These are phyloP conservation scores for Channa striata DNA, from an alignment of 2,797 vertebrate genomes.

Conservation along the genomic window DNA sequence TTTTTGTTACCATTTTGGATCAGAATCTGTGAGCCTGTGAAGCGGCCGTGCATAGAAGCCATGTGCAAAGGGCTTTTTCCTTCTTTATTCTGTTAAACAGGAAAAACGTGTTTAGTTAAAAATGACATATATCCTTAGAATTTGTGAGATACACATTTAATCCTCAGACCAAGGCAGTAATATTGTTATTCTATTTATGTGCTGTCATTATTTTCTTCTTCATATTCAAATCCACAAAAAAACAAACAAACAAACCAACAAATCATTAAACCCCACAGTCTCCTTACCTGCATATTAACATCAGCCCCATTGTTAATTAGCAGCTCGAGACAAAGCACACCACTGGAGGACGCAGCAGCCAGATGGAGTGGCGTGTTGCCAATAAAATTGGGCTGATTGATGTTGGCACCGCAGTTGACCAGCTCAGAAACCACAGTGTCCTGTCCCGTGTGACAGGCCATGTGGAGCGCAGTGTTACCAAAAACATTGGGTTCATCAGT, in stretches of 20 bases:
- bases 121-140: not conserved
- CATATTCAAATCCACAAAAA: not conserved
- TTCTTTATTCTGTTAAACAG: constrained; percentile 90
- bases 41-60: constrained; percentile 94
- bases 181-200: not conserved
- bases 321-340: constrained; percentile 94
- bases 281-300: constrained; percentile 91
- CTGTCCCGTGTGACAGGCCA: constrained; percentile 94
- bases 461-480: constrained; percentile 96
- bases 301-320: constrained; percentile 96
- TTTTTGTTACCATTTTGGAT: constrained; percentile 92
- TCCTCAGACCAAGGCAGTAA: not conserved
- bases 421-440: constrained; percentile 93
- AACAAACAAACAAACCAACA: not conserved
- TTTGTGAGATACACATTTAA: not conserved
- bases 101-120: constrained; percentile 19
- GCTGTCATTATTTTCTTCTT: not conserved
- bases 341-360: constrained; percentile 93
- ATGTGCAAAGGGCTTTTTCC: constrained; percentile 96
- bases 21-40: constrained; percentile 96
- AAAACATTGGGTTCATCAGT: constrained; percentile 91
- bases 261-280: no score
- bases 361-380: constrained; percentile 95
- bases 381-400: constrained; percentile 91
- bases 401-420: constrained; percentile 93